Base-by-base conservation (phyloP, 2,113 vertebrate genomes). In the Hippocampus barbouri region DNA sequence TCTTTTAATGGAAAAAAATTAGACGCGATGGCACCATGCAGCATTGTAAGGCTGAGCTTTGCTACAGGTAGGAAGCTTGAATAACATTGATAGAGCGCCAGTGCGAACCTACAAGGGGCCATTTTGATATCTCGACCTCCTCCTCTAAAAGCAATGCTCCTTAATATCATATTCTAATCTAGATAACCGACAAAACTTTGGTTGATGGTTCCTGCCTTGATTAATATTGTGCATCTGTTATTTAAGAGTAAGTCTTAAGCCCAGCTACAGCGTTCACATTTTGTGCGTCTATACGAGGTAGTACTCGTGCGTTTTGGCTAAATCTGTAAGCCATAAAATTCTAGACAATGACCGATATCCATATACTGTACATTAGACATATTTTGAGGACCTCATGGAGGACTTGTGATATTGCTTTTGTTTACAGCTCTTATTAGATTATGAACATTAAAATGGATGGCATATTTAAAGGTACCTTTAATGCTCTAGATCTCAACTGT, bases 351-450 rank as follows among this genome's bases (percentile, higher is more conserved):
- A 56, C n/a, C n/a, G n/a, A 23, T 43, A 43, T 76, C 69, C 21
- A 77, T 57, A 75, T 67, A 25, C 25, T 25, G 25, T 25, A 85
- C 61, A 81, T 53, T 54, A 74, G 75, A 83, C 73, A 69, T 15
- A 72, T 41, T 75, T 76, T 30, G 74, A 82, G 65, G 74, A 49
- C 82, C 60, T 69, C 57, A 76, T 27, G 70, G 59, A 11, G 20
- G 25, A 11, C 5, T 38, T 53, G 71, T 54, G 7, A 72, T 82
- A 83, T 83, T 88, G 87, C 88, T 85, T 84, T 83, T 79, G 83
- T 79, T 78, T 80, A 68, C 30, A 84, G 76, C 69, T 79, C 84
- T 86, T 87, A 87, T 79, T 87, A 75, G 59, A 72, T 73, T 75
- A 68, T 74, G 65, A 64, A 78, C 40, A 70, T n/a, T 68, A 66